Percentiles rank a stretch among this genome's conserved stretches.
phyloP scores from a whole-genome alignment of 1,140 invertebrate genomes.

The Drosophila insularis region DNA sequence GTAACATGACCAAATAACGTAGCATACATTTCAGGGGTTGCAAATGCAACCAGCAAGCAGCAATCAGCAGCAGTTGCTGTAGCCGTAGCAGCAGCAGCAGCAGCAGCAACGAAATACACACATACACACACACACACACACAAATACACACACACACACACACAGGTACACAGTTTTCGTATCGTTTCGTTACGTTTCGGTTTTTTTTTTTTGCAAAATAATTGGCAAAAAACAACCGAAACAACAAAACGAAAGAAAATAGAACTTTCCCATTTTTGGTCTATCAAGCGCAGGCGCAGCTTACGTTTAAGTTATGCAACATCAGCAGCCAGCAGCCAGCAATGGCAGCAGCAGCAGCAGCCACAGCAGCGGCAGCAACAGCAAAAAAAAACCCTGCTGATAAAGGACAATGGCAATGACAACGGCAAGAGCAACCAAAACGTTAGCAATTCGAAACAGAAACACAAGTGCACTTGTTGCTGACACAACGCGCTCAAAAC shows the following conservation, averaged over 20 bases:
- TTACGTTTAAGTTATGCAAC: slow-evolving; percentile 55
- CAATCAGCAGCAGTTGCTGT: slow-evolving; percentile 40
- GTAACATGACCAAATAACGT: slow-evolving; percentile 66
- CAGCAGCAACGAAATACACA: too few relatives aligned
- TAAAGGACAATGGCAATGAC: slow-evolving; percentile 40
- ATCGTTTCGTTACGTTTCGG: slow-evolving; percentile 1
- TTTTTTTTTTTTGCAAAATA: slow-evolving; percentile 28
- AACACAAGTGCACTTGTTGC: slow-evolving; percentile 74
- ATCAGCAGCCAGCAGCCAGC: slow-evolving; percentile 25
- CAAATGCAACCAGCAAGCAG: slow-evolving; percentile 38
- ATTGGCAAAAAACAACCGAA: slow-evolving; percentile 47
- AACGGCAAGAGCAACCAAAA: slow-evolving; percentile 10
- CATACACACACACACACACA: not conserved
- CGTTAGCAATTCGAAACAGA: slow-evolving; percentile 50
- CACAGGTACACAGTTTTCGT: not conserved
- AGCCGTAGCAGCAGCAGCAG: slow-evolving; percentile 16
- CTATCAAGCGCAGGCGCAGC: slow-evolving; percentile 63
- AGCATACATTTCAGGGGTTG: slow-evolving; percentile 80
- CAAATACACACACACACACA: too few relatives aligned
- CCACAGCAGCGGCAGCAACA: slow-evolving; percentile 5
- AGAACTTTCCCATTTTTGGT: slow-evolving; percentile 57
- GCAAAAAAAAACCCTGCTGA: not conserved
- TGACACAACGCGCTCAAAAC: slow-evolving; percentile 46
- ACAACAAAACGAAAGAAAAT: slow-evolving; percentile 9
- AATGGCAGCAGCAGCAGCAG: slow-evolving; percentile 5